Evolutionary conservation across 2,797 vertebrate genomes (phyloP).

Genomic region (Enteromius fasciolatus): DNA sequence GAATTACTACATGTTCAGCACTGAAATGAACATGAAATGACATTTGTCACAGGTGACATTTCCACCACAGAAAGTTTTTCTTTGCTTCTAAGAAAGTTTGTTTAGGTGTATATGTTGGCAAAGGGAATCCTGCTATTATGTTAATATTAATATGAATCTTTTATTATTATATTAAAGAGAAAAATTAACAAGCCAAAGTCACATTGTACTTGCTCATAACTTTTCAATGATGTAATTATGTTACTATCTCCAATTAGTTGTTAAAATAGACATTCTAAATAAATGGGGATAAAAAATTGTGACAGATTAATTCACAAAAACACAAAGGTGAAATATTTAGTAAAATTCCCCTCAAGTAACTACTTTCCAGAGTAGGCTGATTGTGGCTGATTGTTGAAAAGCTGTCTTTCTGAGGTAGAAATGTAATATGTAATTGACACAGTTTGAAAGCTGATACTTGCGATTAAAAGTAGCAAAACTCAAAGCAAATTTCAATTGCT

Average conservation of each 20-base stretch:
- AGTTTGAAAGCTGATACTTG: background rate
- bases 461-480: background rate
- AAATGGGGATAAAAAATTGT: background rate
- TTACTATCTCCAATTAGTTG: background rate
- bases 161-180: too few relatives aligned
- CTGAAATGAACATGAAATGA: background rate
- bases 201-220: background rate
- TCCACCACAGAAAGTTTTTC: background rate
- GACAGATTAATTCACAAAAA: background rate
- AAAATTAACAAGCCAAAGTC: background rate
- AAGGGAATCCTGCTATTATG: too few relatives aligned
- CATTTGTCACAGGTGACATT: background rate
- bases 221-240: background rate
- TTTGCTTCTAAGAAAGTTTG: background rate
- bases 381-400: background rate
- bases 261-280: background rate
- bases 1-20: background rate
- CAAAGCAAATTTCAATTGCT: background rate
- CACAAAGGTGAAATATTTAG: background rate
- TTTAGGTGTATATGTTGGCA: too few relatives aligned
- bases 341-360: background rate
- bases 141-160: too few relatives aligned
- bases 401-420: background rate
- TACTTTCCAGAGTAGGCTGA: background rate
- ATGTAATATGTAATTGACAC: background rate